Evolutionary conservation across 2,113 vertebrate genomes (phyloP), one percentile per base, ranked within the genome.

Genomic region (Ammodytes dubius): DNA sequence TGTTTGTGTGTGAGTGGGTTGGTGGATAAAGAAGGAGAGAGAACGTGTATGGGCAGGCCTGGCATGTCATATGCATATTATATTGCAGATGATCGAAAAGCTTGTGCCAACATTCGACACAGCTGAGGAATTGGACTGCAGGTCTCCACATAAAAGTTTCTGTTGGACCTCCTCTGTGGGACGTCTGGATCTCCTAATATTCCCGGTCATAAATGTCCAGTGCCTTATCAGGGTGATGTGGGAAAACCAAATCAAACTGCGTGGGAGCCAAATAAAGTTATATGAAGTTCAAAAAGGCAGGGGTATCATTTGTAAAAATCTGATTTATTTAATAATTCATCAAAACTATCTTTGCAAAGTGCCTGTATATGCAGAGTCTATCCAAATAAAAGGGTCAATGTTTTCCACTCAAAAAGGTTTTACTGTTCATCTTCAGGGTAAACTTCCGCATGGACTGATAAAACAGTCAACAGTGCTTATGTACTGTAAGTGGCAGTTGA

Each of bases 191-290:
- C 53, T 61, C 19, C 39, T 35, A 52, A 71, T 87, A 78, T 73
- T 88, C 50, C 56, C 8, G 78, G 82, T 46, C 73, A 61, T 88
- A 88, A 89, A 88, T 83, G 83, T 90, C 72, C 40, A 13, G 63
- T 2, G 17, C 75, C 81, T 84, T 79, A 79, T 79, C 83, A 77
- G 14, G 37, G 42, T 39, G 57, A 77, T 60, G 52, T 76, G 63
- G 77, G 50, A 74, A 82, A 78, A 65, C 40, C 35, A 47, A 49
- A 69, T 53, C 42, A 81, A 78, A 86, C 42, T 15, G 35, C 14
- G 7, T 8, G 0, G 17, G 27, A 79, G 76, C 59, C 81, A 84
- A 69, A 64, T 14, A 43, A 61, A 43, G 39, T 40, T 1, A 77
- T 45, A 43, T 17, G 17, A 64, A 14, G 15, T 74, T 35, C 40